A percentile compares a stretch with the other conserved stretches of the same genome.
Conservation (phyloP, 2,888 invertebrate genomes). For the Brenthis daphne region DNA sequence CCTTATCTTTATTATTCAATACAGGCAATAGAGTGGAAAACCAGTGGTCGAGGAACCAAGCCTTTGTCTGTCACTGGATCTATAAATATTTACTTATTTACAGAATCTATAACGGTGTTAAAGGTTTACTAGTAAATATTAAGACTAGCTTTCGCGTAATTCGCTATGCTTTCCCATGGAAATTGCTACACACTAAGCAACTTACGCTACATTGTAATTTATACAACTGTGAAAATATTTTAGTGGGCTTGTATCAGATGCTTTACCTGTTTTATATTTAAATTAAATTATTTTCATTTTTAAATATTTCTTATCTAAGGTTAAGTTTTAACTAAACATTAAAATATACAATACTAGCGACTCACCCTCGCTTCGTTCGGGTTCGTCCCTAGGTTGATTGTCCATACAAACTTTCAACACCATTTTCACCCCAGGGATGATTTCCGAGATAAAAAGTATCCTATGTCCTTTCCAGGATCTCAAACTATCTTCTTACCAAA, state of each 20-base stretch:
- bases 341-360: slow-evolving; percentile 9
- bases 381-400: too few relatives aligned
- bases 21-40: slow-evolving; percentile 45
- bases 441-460: too few relatives aligned
- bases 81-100: slow-evolving; percentile 39
- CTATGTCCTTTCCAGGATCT: too few relatives aligned
- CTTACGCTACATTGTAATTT: not conserved
- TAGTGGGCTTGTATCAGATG: too few relatives aligned
- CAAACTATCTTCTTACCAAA: too few relatives aligned
- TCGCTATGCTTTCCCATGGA: slow-evolving; percentile 11
- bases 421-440: too few relatives aligned
- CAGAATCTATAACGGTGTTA: slow-evolving; percentile 15
- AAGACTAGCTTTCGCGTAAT: slow-evolving; percentile 9
- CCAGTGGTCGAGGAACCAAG: slow-evolving; percentile 39
- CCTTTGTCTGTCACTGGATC: slow-evolving; percentile 39
- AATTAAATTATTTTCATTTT: not conserved
- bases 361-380: too few relatives aligned
- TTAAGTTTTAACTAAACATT: not conserved
- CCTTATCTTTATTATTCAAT: slow-evolving; percentile 57
- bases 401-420: too few relatives aligned
- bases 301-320: not conserved
- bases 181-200: not conserved
- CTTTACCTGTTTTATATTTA: not conserved
- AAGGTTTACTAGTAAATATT: slow-evolving; percentile 12
- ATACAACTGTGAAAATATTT: too few relatives aligned